Evolutionary conservation across 2,888 invertebrate genomes (phyloP).

Genomic region (Malthinus flaveolus): DNA sequence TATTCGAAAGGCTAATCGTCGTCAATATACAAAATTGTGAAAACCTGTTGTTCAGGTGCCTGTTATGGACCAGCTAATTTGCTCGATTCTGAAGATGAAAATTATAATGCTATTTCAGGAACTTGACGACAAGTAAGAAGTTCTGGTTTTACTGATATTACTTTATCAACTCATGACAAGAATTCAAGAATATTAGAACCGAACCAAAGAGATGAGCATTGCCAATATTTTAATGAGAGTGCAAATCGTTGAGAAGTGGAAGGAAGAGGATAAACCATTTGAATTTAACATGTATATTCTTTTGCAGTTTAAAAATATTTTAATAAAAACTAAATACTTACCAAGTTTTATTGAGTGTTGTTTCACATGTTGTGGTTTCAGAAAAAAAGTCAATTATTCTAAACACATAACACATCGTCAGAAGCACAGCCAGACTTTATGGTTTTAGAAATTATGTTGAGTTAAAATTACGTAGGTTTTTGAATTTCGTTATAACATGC

Average conservation of each 20-base stretch:
- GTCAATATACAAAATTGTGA: slow-evolving; percentile 19
- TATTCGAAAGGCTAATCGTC: slow-evolving; percentile 20
- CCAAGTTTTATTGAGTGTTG: slow-evolving; percentile 10
- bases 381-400: slow-evolving; percentile 20
- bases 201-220: slow-evolving; percentile 10
- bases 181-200: slow-evolving; percentile 7
- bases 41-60: slow-evolving; percentile 7
- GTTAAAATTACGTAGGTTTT: slow-evolving; percentile 24
- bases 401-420: slow-evolving; percentile 16
- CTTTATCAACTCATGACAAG: background rate
- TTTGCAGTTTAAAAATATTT: background rate
- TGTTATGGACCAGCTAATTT: slow-evolving; percentile 25
- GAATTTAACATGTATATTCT: too few species aligned
- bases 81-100: slow-evolving; percentile 26
- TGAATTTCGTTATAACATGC: slow-evolving; percentile 23
- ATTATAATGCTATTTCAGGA: slow-evolving; percentile 10
- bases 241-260: background rate
- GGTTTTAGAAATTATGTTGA: slow-evolving; percentile 17
- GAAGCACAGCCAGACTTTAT: slow-evolving; percentile 8
- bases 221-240: slow-evolving; percentile 10
- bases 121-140: slow-evolving; percentile 8
- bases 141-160: slow-evolving; percentile 1
- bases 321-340: slow-evolving; percentile 7
- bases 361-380: slow-evolving; percentile 21
- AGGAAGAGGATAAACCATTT: too few species aligned